Evolutionary conservation across 2,888 invertebrate genomes (phyloP).

Genomic region (Cynaeus angustus): DNA sequence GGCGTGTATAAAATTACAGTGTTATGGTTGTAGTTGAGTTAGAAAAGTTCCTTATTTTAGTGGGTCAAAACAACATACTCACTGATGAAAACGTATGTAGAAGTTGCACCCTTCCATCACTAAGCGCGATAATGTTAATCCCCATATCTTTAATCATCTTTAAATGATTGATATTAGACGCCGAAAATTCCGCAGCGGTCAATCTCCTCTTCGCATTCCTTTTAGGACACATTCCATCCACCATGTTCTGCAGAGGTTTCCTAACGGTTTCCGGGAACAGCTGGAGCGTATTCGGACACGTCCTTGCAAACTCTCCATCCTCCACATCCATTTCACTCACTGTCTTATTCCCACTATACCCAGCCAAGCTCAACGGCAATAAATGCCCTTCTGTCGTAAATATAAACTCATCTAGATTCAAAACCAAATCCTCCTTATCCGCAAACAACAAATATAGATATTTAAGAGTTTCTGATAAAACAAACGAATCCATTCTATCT

Average conservation of each 20-base stretch:
- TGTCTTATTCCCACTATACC: constrained; percentile 69
- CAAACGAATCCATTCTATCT: constrained; percentile 98
- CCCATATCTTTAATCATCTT: constrained; percentile 94
- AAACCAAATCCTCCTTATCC: constrained; percentile 86
- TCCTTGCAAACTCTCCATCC: constrained; percentile 76
- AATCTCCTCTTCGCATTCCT: constrained; percentile 77
- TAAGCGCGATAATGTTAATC: constrained; percentile 90
- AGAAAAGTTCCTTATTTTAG: too few species aligned
- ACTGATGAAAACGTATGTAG: constrained; percentile 92
- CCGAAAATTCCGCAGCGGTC: constrained; percentile 82
- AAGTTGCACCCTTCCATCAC: constrained; percentile 93
- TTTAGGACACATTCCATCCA: constrained; percentile 86
- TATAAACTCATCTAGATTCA: constrained; percentile 90
- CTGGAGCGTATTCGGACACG: constrained; percentile 90
- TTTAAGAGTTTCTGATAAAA: constrained; percentile 98
- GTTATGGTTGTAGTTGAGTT: too few species aligned
- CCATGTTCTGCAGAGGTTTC: constrained; percentile 88
- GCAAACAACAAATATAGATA: constrained; percentile 96
- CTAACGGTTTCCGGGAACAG: constrained; percentile 89
- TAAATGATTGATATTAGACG: constrained; percentile 89
- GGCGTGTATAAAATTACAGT: too few species aligned
- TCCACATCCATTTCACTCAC: constrained; percentile 72
- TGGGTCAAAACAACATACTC: constrained; percentile 67
- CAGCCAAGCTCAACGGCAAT: constrained; percentile 88
- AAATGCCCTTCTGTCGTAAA: constrained; percentile 97